phyloP scores from a whole-genome alignment of 2,113 vertebrate species.

The Pluvialis apricaria region DNA sequence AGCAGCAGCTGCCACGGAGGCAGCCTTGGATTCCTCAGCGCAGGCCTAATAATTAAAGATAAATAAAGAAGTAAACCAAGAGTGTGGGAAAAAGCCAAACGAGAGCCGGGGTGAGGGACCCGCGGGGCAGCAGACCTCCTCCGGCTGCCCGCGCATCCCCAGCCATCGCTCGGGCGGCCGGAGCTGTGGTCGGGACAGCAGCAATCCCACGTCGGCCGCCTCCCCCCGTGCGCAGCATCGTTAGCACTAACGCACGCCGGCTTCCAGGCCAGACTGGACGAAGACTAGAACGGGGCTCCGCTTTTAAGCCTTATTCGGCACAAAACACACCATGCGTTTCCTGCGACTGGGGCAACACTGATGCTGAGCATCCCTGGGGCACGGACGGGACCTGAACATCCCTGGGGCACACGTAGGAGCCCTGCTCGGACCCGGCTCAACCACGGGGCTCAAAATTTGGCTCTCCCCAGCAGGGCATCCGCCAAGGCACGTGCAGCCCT shows the following conservation, averaged over 20 bases:
- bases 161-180: neutral
- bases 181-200: neutral
- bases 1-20: neutral
- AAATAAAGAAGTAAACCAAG: neutral
- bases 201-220: neutral
- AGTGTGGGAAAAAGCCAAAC: neutral
- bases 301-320: neutral
- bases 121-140: neutral
- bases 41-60: neutral
- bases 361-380: neutral
- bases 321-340: neutral
- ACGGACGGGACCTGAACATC: neutral
- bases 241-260: accelerated
- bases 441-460: accelerated
- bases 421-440: neutral
- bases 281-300: neutral
- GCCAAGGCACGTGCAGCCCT: neutral
- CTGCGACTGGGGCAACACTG: neutral
- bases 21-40: neutral
- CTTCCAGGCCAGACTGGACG: neutral
- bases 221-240: neutral
- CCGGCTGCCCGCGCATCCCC: neutral
- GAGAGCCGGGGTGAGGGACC: neutral
- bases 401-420: accelerated
- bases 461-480: neutral